A percentile compares a stretch with the other conserved stretches of the same genome.
Evolutionary conservation across 1,140 invertebrate species (phyloP).

Genomic region (Riptortus pedestris): DNA sequence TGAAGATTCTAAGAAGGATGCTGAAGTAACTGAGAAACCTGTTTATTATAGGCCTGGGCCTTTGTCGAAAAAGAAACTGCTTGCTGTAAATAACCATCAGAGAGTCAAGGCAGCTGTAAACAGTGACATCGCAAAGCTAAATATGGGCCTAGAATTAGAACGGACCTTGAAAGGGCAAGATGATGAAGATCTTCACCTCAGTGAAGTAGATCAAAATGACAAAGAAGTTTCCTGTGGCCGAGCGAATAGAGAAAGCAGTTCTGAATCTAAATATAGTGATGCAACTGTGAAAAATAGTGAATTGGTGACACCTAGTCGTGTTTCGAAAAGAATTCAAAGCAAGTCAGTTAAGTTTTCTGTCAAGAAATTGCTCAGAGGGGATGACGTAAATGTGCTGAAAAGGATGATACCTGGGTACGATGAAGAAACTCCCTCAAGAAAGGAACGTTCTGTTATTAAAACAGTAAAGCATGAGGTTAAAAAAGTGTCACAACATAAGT

Average conservation of each 20-base stretch:
- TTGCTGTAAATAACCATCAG: not conserved
- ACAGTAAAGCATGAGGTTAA: not conserved
- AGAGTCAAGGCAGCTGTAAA: not conserved
- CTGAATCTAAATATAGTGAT: not conserved
- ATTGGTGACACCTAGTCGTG: not conserved
- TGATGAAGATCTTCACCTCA: not conserved
- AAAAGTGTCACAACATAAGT: too few relatives aligned
- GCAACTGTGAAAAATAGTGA: not conserved
- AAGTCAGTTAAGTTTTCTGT: slow-evolving; percentile 8
- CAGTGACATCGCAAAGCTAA: not conserved
- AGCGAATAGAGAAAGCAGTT: not conserved
- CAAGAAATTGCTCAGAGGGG: slow-evolving; percentile 8
- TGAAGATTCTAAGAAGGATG: not conserved
- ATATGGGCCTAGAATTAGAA: not conserved
- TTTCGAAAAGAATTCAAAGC: slow-evolving; percentile 14
- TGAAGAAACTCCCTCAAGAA: not conserved
- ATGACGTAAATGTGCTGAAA: not conserved
- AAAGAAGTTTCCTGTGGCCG: not conserved
- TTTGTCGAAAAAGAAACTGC: not conserved
- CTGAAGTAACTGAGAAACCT: not conserved
- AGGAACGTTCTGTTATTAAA: not conserved
- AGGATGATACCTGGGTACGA: slow-evolving; percentile 6
- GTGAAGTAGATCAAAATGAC: not conserved
- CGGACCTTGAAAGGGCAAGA: not conserved
- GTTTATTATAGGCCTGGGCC: not conserved